These are phyloP conservation scores for Hestina assimilis DNA, from an alignment of 1,140 invertebrate genomes.

Conservation along the genomic window DNA sequence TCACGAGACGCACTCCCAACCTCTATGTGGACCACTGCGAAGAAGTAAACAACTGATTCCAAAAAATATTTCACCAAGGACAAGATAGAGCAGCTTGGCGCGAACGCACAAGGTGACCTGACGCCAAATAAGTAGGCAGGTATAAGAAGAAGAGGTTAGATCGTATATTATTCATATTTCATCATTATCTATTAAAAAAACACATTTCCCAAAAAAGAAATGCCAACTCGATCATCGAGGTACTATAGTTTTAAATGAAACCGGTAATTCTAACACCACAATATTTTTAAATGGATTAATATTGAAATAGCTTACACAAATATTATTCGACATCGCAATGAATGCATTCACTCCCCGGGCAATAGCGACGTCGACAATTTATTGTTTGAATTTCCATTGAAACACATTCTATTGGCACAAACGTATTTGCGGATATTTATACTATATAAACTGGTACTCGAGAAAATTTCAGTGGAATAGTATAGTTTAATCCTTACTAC, in stretches of 20 bases:
- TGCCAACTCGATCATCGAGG: neutral
- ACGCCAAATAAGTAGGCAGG: too few relatives aligned
- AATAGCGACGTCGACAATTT: conserved; percentile 29
- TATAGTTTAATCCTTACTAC: conserved; percentile 6
- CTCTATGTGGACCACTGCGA: too few relatives aligned
- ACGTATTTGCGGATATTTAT: conserved; percentile 26
- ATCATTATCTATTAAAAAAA: too few relatives aligned
- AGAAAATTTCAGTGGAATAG: conserved; percentile 7
- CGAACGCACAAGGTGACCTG: too few relatives aligned
- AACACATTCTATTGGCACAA: conserved; percentile 28
- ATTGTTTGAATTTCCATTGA: conserved; percentile 30
- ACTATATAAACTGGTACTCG: conserved; percentile 18
- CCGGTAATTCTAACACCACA: neutral
- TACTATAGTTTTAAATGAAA: neutral
- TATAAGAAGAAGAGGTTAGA: too few relatives aligned
- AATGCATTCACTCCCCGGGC: conserved; percentile 19
- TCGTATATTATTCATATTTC: too few relatives aligned
- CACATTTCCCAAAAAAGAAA: too few relatives aligned
- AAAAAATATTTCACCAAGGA: too few relatives aligned
- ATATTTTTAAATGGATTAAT: conserved; percentile 9
- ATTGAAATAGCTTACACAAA: conserved; percentile 19
- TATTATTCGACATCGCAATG: conserved; percentile 20
- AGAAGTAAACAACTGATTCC: too few relatives aligned
- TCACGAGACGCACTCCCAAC: too few relatives aligned
- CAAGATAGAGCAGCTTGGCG: too few relatives aligned